phyloP scores from a whole-genome alignment of 2,888 invertebrate genomes.

The Thymelicus lineola region DNA sequence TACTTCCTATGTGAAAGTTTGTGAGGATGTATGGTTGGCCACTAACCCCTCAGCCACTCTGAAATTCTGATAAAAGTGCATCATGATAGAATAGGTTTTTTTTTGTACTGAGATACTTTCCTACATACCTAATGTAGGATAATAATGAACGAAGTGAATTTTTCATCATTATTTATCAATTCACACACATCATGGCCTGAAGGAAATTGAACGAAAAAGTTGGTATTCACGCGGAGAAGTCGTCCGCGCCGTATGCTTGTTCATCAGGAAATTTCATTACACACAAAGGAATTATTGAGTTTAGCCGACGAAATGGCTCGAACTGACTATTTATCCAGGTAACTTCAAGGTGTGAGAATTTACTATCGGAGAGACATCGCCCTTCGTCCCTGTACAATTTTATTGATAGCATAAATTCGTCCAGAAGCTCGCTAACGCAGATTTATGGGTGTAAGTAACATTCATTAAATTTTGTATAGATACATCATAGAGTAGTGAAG shows the following conservation, averaged over 20 bases:
- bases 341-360: constrained; percentile 10
- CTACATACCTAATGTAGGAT: too few relatives aligned
- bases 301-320: constrained; percentile 22
- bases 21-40: too few relatives aligned
- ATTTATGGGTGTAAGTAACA: constrained; percentile 1
- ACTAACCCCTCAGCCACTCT: too few relatives aligned
- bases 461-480: constrained; percentile 19
- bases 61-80: too few relatives aligned
- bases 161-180: too few relatives aligned
- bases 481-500: too few relatives aligned
- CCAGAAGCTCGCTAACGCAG: constrained; percentile 8
- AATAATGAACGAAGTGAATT: too few relatives aligned
- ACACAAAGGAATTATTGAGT: constrained; percentile 21
- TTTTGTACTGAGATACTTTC: too few relatives aligned
- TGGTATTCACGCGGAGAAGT: background rate
- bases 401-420: constrained; percentile 26
- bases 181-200: too few relatives aligned
- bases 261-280: constrained; percentile 23
- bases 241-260: constrained; percentile 6
- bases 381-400: constrained; percentile 9
- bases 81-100: too few relatives aligned
- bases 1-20: too few relatives aligned
- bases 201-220: background rate
- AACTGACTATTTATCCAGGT: constrained; percentile 28
- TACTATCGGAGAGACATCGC: constrained; percentile 25